Percentiles rank a stretch among this genome's conserved stretches.
Evolutionary conservation across 2,888 invertebrate genomes (phyloP).

Genomic region (Thera obeliscata): DNA sequence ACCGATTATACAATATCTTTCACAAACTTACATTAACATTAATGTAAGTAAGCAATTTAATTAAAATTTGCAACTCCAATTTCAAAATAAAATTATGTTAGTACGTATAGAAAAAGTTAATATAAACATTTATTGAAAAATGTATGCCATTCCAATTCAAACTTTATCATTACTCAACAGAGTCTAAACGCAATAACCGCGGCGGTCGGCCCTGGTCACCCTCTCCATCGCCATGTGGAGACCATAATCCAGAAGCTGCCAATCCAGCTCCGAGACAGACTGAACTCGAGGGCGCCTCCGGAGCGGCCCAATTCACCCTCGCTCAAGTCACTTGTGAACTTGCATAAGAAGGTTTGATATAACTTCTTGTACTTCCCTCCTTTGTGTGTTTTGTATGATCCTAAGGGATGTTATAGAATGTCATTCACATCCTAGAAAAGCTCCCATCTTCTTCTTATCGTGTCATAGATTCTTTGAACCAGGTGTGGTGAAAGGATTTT

Average conservation of each 20-base stretch:
- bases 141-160: background rate
- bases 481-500: too few species aligned
- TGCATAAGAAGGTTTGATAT: slow-evolving; percentile 92
- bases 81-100: too few species aligned
- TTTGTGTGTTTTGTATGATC: too few species aligned
- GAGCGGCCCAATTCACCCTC: slow-evolving; percentile 87
- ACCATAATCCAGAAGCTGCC: slow-evolving; percentile 96
- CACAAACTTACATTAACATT: too few species aligned
- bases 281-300: slow-evolving; percentile 84
- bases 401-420: too few species aligned
- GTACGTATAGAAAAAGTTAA: too few species aligned
- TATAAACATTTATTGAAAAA: background rate
- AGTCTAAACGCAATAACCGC: slow-evolving; percentile 93
- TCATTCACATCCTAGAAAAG: too few species aligned
- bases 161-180: slow-evolving; percentile 69
- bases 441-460: too few species aligned
- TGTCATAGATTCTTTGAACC: too few species aligned
- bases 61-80: too few species aligned
- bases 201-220: slow-evolving; percentile 90
- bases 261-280: slow-evolving; percentile 89
- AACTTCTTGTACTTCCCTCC: background rate
- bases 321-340: slow-evolving; percentile 93
- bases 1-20: too few species aligned
- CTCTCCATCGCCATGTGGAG: slow-evolving; percentile 91
- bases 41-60: too few species aligned